Evolutionary conservation across 1,140 invertebrate species (phyloP), one percentile per base, ranked within the genome.

Genomic region (Penaeus chinensis): DNA sequence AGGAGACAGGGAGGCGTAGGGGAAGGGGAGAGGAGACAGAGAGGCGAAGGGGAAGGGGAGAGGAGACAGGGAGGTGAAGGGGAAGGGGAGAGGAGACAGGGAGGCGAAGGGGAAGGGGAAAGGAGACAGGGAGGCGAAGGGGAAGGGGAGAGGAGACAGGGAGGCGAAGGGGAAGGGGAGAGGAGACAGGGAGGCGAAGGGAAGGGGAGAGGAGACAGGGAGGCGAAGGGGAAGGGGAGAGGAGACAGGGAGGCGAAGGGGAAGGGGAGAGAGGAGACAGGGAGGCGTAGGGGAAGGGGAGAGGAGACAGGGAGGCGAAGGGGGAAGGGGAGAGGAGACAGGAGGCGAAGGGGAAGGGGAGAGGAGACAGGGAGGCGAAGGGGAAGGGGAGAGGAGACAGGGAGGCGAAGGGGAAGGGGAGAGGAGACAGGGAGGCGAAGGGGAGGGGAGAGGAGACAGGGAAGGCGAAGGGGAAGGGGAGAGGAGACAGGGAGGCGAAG

Each of bases 321-420:
- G 66, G 62, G 66, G 80, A 63, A 63, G 65, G 61, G 65, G 61
- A 63, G 61, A 82, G 60, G 65, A 27, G 27, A 69, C 3, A 27
- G 27, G 7, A n/a, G 24, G 76, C 19, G 27, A 27, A 18, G 16
- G 27, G 8, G 27, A 69, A 20, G 20, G 37, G 20, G 76, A 27
- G 37, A 42, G 76, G 20, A 20, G 24, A n/a, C 5, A 8, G 20
- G 37, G 20, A 7, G 20, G 76, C 10, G 76, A 78, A n/a, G 24
- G 37, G 20, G 37, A 42, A 20, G 8, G 66, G 18, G 37, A 78
- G 76, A 42, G 37, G 20, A 80, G 78, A 80, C 32, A 80, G 78
- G 54, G 78, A 61, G 78, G 54, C 32, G 54, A 42, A 80, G 78
- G 54, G 78, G 54, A 42, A 80, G 78, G 54, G 78, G 54, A 42